Percentiles rank a stretch among this genome's conserved stretches.
Evolutionary conservation across 1,140 invertebrate genomes (phyloP).

Genomic region (Tribolium madens): DNA sequence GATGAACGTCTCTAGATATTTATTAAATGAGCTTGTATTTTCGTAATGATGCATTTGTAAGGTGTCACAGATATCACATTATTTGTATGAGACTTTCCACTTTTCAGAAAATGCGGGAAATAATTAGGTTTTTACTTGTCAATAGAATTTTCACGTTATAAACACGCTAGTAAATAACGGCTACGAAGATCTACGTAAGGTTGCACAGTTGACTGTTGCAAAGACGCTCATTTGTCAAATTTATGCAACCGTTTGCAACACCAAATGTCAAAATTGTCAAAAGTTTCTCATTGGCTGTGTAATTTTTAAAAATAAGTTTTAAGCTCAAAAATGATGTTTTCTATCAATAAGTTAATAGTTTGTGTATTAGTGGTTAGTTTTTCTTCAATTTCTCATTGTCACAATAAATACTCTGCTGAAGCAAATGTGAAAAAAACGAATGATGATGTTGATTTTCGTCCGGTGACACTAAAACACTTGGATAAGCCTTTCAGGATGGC

Average conservation of each 20-base stretch:
- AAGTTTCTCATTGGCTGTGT: neutral
- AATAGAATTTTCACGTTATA: conserved; percentile 59
- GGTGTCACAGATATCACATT: neutral
- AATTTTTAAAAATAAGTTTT: neutral
- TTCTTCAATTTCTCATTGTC: neutral
- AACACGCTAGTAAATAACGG: conserved; percentile 60
- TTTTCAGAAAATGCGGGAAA: neutral
- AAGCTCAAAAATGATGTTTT: neutral
- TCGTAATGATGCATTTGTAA: neutral
- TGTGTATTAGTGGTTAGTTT: neutral
- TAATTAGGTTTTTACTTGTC: conserved; percentile 52
- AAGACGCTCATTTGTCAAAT: conserved; percentile 18
- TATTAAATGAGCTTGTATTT: neutral
- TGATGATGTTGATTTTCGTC: conserved; percentile 53
- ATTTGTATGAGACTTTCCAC: neutral
- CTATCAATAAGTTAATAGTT: neutral
- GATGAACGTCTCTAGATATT: conserved; percentile 10
- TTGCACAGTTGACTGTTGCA: conserved; percentile 4
- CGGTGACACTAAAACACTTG: conserved; percentile 61
- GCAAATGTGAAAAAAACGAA: conserved; percentile 52
- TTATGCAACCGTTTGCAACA: neutral
- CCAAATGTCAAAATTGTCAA: neutral
- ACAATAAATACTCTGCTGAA: conserved; percentile 62
- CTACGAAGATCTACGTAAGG: conserved; percentile 41
- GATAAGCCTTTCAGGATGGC: conserved; percentile 64